These are phyloP conservation scores for Archips crataeganus DNA, from an alignment of 2,888 invertebrate genomes.

Conservation along the genomic window DNA sequence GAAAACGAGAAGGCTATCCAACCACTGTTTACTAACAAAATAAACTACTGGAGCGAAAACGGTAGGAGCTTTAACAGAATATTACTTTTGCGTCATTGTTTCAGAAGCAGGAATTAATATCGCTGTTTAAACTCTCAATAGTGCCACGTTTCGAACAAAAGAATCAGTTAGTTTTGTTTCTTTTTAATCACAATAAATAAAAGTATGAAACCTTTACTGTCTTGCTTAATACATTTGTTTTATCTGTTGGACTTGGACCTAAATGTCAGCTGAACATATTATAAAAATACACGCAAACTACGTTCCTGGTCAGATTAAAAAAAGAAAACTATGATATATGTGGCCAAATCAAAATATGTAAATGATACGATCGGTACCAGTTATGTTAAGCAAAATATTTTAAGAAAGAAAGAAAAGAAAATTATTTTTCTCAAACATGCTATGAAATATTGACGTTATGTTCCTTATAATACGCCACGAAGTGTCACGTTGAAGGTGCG, in stretches of 20 bases:
- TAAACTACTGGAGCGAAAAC: constrained; percentile 25
- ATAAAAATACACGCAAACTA: neutral
- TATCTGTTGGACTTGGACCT: neutral
- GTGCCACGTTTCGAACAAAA: neutral
- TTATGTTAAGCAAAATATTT: no score
- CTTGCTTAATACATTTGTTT: neutral
- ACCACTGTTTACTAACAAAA: constrained; percentile 66
- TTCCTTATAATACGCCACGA: no score
- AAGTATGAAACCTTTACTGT: neutral
- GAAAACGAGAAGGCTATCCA: constrained; percentile 58
- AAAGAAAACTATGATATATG: neutral
- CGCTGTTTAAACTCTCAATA: neutral
- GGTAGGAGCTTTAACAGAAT: constrained; percentile 12
- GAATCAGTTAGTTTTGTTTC: neutral
- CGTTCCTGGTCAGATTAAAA: no score
- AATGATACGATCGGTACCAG: neutral
- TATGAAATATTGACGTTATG: no score
- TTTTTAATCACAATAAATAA: neutral
- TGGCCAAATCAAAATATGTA: neutral
- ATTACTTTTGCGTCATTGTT: constrained; percentile 15
- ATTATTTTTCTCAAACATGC: no score
- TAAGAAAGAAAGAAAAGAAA: no score
- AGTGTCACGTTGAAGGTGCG: no score
- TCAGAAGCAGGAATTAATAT: constrained; percentile 4
- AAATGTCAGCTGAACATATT: neutral